These are phyloP conservation scores for Phataginus tricuspis DNA, from an alignment of 2,797 vertebrate genomes.

Conservation along the genomic window DNA sequence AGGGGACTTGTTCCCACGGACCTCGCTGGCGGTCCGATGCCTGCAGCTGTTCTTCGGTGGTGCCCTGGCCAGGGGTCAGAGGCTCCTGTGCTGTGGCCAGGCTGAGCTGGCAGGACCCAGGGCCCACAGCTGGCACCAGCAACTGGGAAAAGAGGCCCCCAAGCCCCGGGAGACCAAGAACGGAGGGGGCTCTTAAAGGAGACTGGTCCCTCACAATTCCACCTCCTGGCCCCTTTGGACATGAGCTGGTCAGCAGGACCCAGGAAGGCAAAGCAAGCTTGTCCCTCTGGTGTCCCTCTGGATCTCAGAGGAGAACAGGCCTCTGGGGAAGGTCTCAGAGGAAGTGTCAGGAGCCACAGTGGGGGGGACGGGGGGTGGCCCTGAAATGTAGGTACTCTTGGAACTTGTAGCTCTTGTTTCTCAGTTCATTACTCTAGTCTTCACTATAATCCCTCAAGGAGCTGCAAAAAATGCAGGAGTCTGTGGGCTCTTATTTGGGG, in stretches of 20 bases:
- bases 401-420: neutral
- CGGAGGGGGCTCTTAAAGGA: neutral
- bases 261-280: neutral
- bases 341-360: neutral
- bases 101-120: constrained; percentile 10
- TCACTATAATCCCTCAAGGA: neutral
- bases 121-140: constrained; percentile 12
- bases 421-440: neutral
- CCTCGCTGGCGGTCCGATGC: constrained; percentile 38
- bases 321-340: neutral
- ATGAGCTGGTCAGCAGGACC: neutral
- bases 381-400: neutral
- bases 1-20: constrained; percentile 53
- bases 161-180: neutral
- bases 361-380: neutral
- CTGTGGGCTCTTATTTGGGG: neutral
- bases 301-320: neutral
- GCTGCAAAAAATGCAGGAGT: neutral
- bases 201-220: neutral
- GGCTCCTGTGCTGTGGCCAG: neutral
- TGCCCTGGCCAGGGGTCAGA: constrained; percentile 40
- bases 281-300: neutral
- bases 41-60: constrained; percentile 70
- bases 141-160: neutral
- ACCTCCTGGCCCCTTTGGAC: neutral